Percentiles rank a stretch among this genome's conserved stretches.
Evolutionary conservation across 2,113 vertebrate genomes (phyloP).

Genomic region (Hippocampus zosterae): DNA sequence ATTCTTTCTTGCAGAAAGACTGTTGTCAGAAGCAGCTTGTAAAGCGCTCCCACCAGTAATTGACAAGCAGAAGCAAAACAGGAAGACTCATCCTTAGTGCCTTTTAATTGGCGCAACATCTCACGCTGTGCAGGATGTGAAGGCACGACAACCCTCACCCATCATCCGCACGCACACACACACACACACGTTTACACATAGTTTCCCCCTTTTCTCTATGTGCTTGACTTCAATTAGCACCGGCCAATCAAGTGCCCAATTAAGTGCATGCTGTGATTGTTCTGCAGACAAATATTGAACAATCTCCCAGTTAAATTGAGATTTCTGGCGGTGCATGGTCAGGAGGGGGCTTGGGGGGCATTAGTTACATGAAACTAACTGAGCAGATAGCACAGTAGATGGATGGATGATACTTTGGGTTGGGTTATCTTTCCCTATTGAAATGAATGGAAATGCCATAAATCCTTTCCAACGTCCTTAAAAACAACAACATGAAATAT

Average conservation of each 20-base stretch:
- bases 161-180: neutral
- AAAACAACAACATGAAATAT: too few relatives aligned
- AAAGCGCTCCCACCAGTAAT: constrained; percentile 63
- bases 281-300: constrained; percentile 59
- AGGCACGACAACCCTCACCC: constrained; percentile 19
- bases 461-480: too few relatives aligned
- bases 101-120: constrained; percentile 73
- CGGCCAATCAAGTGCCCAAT: constrained; percentile 72
- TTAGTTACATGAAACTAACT: neutral
- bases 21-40: constrained; percentile 55
- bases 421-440: too few relatives aligned
- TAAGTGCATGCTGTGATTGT: constrained; percentile 64
- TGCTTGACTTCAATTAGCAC: constrained; percentile 64
- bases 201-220: constrained; percentile 23
- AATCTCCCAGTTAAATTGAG: constrained; percentile 62
- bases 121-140: constrained; percentile 51
- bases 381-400: too few relatives aligned
- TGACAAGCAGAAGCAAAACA: constrained; percentile 59
- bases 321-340: neutral
- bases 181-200: neutral
- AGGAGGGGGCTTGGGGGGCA: neutral
- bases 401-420: too few relatives aligned
- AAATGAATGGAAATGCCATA: too few relatives aligned
- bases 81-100: constrained; percentile 53
- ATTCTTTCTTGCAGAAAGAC: constrained; percentile 44